phyloP scores from a whole-genome alignment of 2,113 vertebrate genomes.

The Phylloscopus trochiloides region DNA sequence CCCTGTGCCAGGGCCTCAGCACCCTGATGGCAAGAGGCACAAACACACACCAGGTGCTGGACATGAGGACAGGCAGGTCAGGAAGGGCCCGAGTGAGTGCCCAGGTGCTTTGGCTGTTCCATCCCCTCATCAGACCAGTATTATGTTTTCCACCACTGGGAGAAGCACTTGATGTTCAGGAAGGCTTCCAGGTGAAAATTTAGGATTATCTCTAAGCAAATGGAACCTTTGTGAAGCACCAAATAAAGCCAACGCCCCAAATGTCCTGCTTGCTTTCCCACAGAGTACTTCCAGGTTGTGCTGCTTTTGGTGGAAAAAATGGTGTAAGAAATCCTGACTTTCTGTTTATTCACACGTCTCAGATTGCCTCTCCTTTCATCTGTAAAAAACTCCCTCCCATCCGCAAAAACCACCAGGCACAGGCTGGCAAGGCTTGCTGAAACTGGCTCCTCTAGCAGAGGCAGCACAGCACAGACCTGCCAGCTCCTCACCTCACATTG shows the following conservation, averaged over 20 bases:
- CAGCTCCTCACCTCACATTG: background rate
- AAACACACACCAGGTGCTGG: background rate
- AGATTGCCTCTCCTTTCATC: background rate
- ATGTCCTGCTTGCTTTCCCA: background rate
- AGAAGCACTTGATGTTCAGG: background rate
- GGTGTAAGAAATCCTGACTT: background rate
- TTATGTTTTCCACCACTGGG: background rate
- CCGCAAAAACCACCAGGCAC: background rate
- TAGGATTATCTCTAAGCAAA: background rate
- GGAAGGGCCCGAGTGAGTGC: background rate
- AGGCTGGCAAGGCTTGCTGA: background rate
- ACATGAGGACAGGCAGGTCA: background rate
- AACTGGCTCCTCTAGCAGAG: background rate
- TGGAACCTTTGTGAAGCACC: background rate
- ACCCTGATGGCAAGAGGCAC: background rate
- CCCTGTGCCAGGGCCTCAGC: background rate
- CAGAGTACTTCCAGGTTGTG: background rate
- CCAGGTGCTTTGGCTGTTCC: background rate
- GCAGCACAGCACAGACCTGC: background rate
- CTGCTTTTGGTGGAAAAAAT: background rate
- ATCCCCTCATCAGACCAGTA: background rate
- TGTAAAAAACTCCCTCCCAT: background rate
- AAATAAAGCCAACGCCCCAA: background rate
- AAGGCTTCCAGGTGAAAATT: background rate
- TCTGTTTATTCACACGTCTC: accelerated